These are phyloP conservation scores for Paracanthobrama guichenoti DNA, from an alignment of 2,113 vertebrate species.

Conservation along the genomic window DNA sequence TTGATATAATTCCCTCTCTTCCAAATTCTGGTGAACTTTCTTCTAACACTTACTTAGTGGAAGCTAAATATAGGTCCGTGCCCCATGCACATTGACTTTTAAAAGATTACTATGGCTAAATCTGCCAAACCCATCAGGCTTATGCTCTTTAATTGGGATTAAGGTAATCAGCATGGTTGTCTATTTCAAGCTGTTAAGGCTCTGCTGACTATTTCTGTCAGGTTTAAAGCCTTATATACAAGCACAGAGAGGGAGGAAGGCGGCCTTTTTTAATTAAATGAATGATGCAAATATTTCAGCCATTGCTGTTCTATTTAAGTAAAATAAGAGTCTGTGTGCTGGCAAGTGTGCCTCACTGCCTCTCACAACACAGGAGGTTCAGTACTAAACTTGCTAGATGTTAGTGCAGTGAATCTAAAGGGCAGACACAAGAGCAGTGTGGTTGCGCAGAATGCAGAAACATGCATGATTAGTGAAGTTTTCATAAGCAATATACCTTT, in stretches of 20 bases:
- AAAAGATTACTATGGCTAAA: conserved; percentile 61
- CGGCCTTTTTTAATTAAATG: neutral
- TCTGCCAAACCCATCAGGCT: conserved; percentile 50
- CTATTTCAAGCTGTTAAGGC: conserved; percentile 81
- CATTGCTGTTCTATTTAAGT: neutral
- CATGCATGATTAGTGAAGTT: conserved; percentile 88
- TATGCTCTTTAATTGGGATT: conserved; percentile 59
- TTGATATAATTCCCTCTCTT: neutral
- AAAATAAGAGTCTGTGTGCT: neutral
- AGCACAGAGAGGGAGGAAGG: conserved; percentile 57
- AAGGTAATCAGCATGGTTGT: conserved; percentile 67
- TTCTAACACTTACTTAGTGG: neutral
- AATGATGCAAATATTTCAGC: conserved; percentile 8
- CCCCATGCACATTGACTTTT: conserved; percentile 40
- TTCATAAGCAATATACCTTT: conserved; percentile 97
- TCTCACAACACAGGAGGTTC: conserved; percentile 56
- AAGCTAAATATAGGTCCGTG: conserved; percentile 56
- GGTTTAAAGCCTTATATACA: conserved; percentile 68
- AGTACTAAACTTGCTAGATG: conserved; percentile 55
- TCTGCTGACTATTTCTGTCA: conserved; percentile 75
- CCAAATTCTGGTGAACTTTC: neutral
- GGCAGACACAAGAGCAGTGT: conserved; percentile 65
- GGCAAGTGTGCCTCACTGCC: conserved; percentile 54
- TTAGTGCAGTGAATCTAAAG: conserved; percentile 61
- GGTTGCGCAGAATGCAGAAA: conserved; percentile 83